Conservation (phyloP, 2,113 vertebrate genomes). For the Saccopteryx bilineata region DNA sequence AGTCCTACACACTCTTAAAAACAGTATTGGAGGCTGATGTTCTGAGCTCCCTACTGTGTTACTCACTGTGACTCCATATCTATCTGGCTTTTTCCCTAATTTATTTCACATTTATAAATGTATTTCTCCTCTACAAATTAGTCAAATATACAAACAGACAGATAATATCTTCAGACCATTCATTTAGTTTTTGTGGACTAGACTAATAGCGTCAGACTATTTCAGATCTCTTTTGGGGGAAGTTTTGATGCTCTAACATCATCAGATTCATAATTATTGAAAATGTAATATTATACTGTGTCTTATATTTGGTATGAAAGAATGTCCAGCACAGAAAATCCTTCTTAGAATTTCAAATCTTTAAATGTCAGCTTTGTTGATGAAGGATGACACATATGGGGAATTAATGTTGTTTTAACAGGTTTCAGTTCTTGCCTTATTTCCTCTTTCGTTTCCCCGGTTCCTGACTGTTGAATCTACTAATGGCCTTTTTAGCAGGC, state of each 20-base stretch:
- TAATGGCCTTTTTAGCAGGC: conserved; percentile 62
- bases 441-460: conserved; percentile 57
- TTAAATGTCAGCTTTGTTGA: background rate
- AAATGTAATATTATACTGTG: background rate
- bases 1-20: background rate
- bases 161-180: background rate
- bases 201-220: background rate
- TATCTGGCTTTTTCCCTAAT: background rate
- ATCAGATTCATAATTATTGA: background rate
- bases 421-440: conserved; percentile 59
- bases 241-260: background rate
- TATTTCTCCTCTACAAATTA: conserved; percentile 1
- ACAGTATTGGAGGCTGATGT: background rate
- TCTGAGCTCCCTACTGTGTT: background rate
- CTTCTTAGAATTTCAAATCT: background rate
- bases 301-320: background rate
- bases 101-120: background rate
- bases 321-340: background rate
- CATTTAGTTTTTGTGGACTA: background rate
- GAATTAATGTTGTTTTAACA: conserved; percentile 63
- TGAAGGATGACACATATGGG: conserved; percentile 62
- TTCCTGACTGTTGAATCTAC: background rate
- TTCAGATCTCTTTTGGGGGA: background rate
- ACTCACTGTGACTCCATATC: background rate
- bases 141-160: background rate